Base-by-base conservation (phyloP, 2,888 invertebrate genomes). In the Idaea dimidiata region DNA sequence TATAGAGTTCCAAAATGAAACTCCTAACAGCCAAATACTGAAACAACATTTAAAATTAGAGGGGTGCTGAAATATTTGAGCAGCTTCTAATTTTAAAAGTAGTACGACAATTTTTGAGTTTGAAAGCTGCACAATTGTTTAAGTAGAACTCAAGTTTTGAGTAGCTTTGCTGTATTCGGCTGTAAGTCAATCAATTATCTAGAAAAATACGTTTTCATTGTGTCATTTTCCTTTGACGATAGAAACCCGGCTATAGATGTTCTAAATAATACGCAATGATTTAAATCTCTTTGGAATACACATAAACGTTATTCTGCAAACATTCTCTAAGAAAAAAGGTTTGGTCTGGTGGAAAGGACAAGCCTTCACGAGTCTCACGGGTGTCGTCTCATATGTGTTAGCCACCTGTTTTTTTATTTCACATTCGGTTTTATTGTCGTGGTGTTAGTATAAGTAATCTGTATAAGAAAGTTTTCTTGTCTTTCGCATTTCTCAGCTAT, bases 391-490 rank as follows among this genome's bases (percentile, higher is more conserved):
- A 76, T 73, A 74, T 77, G 72, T 79, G 77, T 74, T n/a, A 80
- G 74, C 78, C 78, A 81, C 83, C 82, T 81, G 81, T 78, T 81
- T 80, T 79, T 79, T 79, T 74, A 76, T 74, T 75, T 76, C 74
- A 69, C 76, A 73, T 78, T 71, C 72, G 71, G 80, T 84, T 79
- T 82, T 83, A 82, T 79, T 75, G 75, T 74, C 76, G 76, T 77
- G 78, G 75, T 75, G 66, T 64, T 64, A 62, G 60, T 62, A 64
- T 66, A 64, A 66, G 66, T 67, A 63, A 68, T 66, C 64, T 59
- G 62, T 56, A 67, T 68, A 65, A 70, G 73, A 71, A 67, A 67
- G 59, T 61, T 59, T 55, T 32, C 58, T 54, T 10, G 54, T 54
- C 43, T 33, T 59, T 60, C 10, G 33, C 8, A 43, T 43, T 43